Base-by-base conservation (phyloP, 1,140 invertebrate species). In the Palaemon carinicauda region DNA sequence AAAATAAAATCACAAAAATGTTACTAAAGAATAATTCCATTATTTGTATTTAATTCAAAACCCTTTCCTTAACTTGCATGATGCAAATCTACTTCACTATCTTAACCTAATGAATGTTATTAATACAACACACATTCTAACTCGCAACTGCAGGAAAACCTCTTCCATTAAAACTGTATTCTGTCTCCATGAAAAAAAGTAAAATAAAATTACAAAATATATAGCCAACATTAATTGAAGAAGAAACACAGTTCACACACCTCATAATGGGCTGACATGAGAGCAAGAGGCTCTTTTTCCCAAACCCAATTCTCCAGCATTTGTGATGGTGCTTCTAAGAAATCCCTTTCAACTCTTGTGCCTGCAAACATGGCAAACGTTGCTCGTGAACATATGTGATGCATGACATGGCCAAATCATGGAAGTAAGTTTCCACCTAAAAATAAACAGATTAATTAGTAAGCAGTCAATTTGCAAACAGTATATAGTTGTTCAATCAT, bases 221-320 rank as follows among this genome's bases (percentile, higher is more conserved):
- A 4, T 24, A 3, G 29, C 2, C 9, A 53, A 52, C n/a, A 51
- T 12, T 52, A 73, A n/a, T n/a, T 29, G 29, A 19, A 73, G 15
- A 73, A 17, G 24, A 12, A 69, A 54, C 27, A 9, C 51, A 7
- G 1, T 27, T 7, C 21, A 33, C 29, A 52, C 82, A 91, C 91
- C 90, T 92, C 90, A 89, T 93, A 93, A 89, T 94, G 93, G 31
- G 87, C 84, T 14, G 93, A 94, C 92, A 94, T 93, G 31, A 91
- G 89, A 41, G 89, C 82, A 4, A 94, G 89, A 5, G 93, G 91
- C 75, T 93, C 93, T 86, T 91, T 90, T 89, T 93, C 91, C 93
- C 93, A 94, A 10, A 92, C 92, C 93, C 93, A 94, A 90, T 94
- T 94, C 89, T 94, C 93, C 80, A 94, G 89, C 93, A 94, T 94